A percentile compares a stretch with the other conserved stretches of the same genome.
Evolutionary conservation across 1,140 invertebrate genomes (phyloP).

Genomic region (Aphelenchoides fujianensis): DNA sequence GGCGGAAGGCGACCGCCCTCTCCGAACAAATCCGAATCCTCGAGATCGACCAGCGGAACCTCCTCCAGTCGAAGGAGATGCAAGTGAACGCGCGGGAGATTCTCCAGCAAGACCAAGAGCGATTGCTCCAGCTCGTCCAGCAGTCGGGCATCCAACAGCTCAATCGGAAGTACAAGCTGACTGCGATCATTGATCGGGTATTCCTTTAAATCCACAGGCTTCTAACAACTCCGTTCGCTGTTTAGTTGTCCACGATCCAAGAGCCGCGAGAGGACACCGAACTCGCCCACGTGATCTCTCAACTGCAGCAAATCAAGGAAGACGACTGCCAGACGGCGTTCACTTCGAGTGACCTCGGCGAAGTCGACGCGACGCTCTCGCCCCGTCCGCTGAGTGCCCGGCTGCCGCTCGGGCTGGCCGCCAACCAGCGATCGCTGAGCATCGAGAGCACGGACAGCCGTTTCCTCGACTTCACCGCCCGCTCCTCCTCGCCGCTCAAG

Average conservation of each 20-base stretch:
- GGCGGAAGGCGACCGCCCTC: slow-evolving; percentile 47
- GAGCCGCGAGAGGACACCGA: slow-evolving; percentile 26
- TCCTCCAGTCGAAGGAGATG: slow-evolving; percentile 50
- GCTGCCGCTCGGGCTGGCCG: slow-evolving; percentile 15
- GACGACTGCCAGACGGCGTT: slow-evolving; percentile 46
- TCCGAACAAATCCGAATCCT: slow-evolving; percentile 53
- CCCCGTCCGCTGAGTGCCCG: slow-evolving; percentile 1
- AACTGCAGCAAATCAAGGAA: slow-evolving; percentile 48
- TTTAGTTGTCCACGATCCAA: slow-evolving; percentile 26
- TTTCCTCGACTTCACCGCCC: slow-evolving; percentile 39
- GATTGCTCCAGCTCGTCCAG: slow-evolving; percentile 51
- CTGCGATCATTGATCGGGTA: slow-evolving; percentile 53
- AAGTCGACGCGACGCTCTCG: not conserved
- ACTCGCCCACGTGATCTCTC: slow-evolving; percentile 40
- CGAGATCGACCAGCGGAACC: slow-evolving; percentile 56
- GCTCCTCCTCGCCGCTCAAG: slow-evolving; percentile 51
- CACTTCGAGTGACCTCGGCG: slow-evolving; percentile 21
- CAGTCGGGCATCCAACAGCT: slow-evolving; percentile 52
- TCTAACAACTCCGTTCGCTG: slow-evolving; percentile 5
- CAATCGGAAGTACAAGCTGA: slow-evolving; percentile 54
- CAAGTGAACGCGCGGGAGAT: slow-evolving; percentile 45
- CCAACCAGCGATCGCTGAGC: slow-evolving; percentile 37
- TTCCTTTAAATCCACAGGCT: slow-evolving; percentile 10
- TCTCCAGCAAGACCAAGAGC: slow-evolving; percentile 49
- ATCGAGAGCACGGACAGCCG: slow-evolving; percentile 51